These are phyloP conservation scores for Meles meles DNA, from an alignment of 2,113 vertebrate species.

Conservation along the genomic window DNA sequence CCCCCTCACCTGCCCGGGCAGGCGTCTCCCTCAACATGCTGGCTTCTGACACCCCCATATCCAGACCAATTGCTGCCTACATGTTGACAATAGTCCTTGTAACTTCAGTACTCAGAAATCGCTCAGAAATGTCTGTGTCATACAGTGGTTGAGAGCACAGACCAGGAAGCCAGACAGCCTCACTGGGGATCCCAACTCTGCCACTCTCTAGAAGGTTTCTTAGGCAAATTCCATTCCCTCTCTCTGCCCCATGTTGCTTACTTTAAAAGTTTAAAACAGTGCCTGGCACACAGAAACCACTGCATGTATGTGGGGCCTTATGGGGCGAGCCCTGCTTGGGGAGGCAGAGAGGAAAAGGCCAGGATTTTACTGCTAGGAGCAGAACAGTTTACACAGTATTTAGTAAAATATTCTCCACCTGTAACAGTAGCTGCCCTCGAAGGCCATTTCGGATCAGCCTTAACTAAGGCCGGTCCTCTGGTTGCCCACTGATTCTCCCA, in stretches of 20 bases:
- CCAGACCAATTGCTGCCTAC: background rate
- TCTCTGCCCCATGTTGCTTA: background rate
- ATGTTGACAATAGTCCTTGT: background rate
- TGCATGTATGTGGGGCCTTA: background rate
- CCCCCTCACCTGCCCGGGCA: background rate
- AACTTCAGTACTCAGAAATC: background rate
- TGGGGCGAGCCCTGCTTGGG: background rate
- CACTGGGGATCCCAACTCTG: background rate
- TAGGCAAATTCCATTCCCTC: background rate
- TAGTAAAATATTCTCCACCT: background rate
- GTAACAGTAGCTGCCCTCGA: fast-evolving
- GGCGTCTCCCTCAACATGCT: background rate
- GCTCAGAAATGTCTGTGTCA: background rate
- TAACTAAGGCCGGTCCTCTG: fast-evolving
- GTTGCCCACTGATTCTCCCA: background rate
- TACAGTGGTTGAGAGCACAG: background rate
- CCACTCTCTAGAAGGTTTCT: background rate
- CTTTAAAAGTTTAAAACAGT: background rate
- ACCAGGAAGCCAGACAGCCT: background rate
- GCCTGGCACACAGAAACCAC: background rate
- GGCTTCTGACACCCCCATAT: background rate
- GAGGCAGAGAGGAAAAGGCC: background rate
- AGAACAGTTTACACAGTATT: background rate
- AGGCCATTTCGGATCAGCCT: background rate
- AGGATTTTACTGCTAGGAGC: background rate